Conservation (phyloP, 2,888 invertebrate genomes). For the Myopa tessellatipennis region DNA sequence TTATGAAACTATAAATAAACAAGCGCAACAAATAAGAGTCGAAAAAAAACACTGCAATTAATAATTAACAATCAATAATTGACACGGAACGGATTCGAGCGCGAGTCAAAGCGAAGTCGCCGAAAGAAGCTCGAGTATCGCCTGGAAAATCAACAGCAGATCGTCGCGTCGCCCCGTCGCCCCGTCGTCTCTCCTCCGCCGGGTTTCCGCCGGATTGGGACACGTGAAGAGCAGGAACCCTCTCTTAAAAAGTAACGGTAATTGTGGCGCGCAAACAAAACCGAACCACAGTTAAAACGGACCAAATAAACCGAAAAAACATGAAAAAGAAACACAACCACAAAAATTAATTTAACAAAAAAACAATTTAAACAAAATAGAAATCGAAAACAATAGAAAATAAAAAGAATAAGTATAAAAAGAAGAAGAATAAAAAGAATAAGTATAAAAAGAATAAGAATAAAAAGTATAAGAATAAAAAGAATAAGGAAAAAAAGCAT, state of each 20-base stretch:
- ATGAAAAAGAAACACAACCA: background rate
- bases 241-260: background rate
- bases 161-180: background rate
- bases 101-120: too few species aligned
- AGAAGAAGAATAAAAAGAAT: background rate
- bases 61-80: background rate
- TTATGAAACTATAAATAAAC: too few species aligned
- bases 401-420: background rate
- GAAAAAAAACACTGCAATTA: background rate
- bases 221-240: too few species aligned
- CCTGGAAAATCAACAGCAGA: slow-evolving; percentile 1
- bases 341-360: too few species aligned
- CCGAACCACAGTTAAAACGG: background rate
- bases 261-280: background rate
- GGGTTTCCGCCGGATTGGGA: too few species aligned
- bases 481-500: too few species aligned
- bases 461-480: background rate
- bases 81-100: too few species aligned
- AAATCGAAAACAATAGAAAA: background rate
- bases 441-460: too few species aligned
- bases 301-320: background rate
- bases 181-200: too few species aligned
- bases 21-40: background rate
- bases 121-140: background rate
- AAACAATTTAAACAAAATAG: background rate